These are phyloP conservation scores for Drosophila fulvimacula DNA, from an alignment of 2,888 invertebrate genomes.

Conservation along the genomic window DNA sequence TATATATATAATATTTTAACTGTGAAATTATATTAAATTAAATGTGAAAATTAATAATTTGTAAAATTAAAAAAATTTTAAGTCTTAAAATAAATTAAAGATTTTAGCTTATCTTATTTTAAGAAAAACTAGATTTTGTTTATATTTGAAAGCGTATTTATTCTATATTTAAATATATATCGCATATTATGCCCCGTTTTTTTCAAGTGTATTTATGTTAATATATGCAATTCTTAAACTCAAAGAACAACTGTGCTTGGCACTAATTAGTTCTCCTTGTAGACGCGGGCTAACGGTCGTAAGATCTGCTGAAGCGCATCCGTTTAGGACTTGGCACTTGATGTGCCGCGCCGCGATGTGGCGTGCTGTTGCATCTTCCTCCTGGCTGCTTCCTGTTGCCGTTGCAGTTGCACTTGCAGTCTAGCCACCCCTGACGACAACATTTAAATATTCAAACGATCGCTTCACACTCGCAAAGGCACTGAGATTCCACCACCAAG, in stretches of 20 bases:
- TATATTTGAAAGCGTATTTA: too few relatives aligned
- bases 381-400: constrained; percentile 36
- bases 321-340: constrained; percentile 34
- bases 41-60: too few relatives aligned
- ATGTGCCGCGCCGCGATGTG: constrained; percentile 12
- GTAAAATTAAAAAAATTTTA: too few relatives aligned
- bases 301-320: constrained; percentile 60
- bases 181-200: too few relatives aligned
- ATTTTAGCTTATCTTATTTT: too few relatives aligned
- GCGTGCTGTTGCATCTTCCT: constrained; percentile 31
- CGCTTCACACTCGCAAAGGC: constrained; percentile 68
- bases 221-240: neutral
- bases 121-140: too few relatives aligned
- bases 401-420: neutral
- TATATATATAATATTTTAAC: too few relatives aligned
- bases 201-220: constrained; percentile 6
- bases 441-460: constrained; percentile 78
- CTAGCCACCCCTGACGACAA: constrained; percentile 55
- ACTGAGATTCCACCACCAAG: constrained; percentile 73
- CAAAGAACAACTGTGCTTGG: constrained; percentile 6
- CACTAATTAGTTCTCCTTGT: constrained; percentile 59
- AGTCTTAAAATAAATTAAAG: too few relatives aligned
- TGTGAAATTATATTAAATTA: too few relatives aligned
- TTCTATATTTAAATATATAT: too few relatives aligned
- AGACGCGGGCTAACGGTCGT: constrained; percentile 39